These are phyloP conservation scores for Nesogale talazaci DNA, from an alignment of 2,113 vertebrate species.

Conservation along the genomic window DNA sequence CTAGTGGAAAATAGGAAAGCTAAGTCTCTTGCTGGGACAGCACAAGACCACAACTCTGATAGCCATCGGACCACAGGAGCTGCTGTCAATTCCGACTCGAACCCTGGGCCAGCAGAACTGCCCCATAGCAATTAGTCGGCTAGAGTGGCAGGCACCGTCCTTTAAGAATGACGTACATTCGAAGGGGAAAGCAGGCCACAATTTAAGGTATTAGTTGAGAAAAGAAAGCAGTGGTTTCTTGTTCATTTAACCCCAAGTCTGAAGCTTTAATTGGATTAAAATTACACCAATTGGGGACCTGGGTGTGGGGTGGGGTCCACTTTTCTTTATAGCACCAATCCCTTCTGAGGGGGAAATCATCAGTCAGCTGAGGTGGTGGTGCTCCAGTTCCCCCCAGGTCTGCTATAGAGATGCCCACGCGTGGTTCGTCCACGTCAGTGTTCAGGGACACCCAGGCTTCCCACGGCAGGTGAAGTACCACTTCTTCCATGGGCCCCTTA, in stretches of 20 bases:
- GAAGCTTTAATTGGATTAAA: slow-evolving; percentile 72
- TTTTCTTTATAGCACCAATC: slow-evolving; percentile 67
- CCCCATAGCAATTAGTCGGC: neutral
- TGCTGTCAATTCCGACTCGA: neutral
- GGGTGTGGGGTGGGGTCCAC: neutral
- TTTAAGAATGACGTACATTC: slow-evolving; percentile 14
- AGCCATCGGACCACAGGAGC: neutral
- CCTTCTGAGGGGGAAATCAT: slow-evolving; percentile 17
- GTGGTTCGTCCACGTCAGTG: neutral
- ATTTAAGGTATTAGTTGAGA: neutral
- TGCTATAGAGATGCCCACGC: neutral
- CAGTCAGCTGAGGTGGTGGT: neutral
- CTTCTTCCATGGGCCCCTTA: neutral
- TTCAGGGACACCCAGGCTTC: neutral
- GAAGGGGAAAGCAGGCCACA: slow-evolving; percentile 31
- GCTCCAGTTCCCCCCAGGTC: neutral
- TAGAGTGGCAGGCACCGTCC: neutral
- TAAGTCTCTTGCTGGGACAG: neutral
- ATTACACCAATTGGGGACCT: slow-evolving; percentile 53
- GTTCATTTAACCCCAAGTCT: slow-evolving; percentile 64
- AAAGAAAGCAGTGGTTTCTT: slow-evolving; percentile 40
- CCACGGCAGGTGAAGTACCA: slow-evolving; percentile 33
- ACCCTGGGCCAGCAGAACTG: neutral
- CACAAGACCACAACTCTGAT: neutral
- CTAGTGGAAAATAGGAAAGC: neutral